Conservation (phyloP, 2,888 invertebrate species). For the Scelioninae gen. 1 region DNA sequence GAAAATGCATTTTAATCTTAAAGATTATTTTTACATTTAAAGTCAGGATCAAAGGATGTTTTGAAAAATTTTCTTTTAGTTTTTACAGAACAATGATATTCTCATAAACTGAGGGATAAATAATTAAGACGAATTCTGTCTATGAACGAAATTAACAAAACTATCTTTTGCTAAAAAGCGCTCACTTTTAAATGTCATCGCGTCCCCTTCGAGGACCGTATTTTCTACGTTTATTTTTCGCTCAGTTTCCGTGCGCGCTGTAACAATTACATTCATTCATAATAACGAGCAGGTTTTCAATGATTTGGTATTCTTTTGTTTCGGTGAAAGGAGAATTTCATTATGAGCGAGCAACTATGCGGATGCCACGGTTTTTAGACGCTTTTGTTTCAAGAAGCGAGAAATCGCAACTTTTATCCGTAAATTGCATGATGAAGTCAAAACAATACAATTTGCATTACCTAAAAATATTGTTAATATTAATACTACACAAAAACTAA, state of each 20-base stretch:
- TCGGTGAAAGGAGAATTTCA: conserved; percentile 43
- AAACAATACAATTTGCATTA: too few relatives aligned
- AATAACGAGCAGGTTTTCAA: conserved; percentile 59
- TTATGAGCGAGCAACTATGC: conserved; percentile 41
- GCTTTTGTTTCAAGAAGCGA: conserved; percentile 20
- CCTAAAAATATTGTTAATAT: too few relatives aligned
- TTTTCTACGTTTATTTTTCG: conserved; percentile 32
- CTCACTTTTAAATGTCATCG: conserved; percentile 3
- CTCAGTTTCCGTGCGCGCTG: conserved; percentile 32
- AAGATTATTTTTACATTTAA: neutral
- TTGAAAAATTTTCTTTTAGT: neutral
- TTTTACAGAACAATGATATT: neutral
- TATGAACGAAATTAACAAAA: neutral
- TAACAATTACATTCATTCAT: conserved; percentile 55
- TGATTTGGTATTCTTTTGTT: conserved; percentile 59
- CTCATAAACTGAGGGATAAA: neutral
- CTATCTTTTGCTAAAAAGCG: neutral
- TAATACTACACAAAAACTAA: too few relatives aligned
- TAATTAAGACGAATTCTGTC: neutral
- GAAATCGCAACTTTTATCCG: conserved; percentile 36
- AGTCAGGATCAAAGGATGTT: neutral
- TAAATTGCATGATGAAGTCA: conserved; percentile 5
- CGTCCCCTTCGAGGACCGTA: neutral
- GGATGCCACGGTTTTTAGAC: conserved; percentile 41
- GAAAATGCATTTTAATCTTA: too few relatives aligned